phyloP scores from a whole-genome alignment of 2,797 vertebrate species.

The Melanotaenia boesemani region DNA sequence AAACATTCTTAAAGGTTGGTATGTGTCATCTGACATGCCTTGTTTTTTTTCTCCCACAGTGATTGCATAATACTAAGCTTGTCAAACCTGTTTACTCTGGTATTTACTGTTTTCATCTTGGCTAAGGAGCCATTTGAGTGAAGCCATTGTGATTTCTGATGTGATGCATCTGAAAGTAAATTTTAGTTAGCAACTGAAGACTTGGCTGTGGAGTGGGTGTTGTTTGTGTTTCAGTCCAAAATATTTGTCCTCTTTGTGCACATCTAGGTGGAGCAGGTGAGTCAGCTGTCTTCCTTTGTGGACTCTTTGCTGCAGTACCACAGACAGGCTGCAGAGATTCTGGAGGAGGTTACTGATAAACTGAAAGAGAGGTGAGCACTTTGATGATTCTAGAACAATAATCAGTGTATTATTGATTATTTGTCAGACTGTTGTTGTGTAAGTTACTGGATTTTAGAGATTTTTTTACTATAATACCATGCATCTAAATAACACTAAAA shows the following conservation, averaged over 20 bases:
- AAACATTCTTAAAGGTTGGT: neutral
- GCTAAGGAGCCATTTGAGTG: neutral
- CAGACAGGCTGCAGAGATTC: constrained; percentile 87
- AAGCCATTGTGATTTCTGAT: neutral
- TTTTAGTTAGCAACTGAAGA: neutral
- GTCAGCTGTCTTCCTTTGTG: constrained; percentile 92
- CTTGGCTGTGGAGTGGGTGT: neutral
- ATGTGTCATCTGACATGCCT: constrained; percentile 21
- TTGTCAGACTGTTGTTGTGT: too few species aligned
- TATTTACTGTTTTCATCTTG: constrained; percentile 10
- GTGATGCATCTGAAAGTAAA: neutral
- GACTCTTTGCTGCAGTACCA: constrained; percentile 96
- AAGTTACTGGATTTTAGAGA: neutral
- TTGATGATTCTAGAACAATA: constrained; percentile 25
- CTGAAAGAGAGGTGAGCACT: constrained; percentile 71
- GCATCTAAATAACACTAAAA: neutral
- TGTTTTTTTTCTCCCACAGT: constrained; percentile 19
- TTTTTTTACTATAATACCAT: neutral
- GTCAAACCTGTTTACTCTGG: constrained; percentile 56
- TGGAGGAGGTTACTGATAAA: constrained; percentile 73
- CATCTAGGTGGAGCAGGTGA: constrained; percentile 94
- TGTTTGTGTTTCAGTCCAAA: constrained; percentile 4
- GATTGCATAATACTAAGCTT: constrained; percentile 24
- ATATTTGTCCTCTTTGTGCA: constrained; percentile 30
- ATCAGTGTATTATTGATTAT: neutral